A percentile compares a stretch with the other conserved stretches of the same genome.
Evolutionary conservation across 1,140 invertebrate species (phyloP).

Genomic region (Mactra quadrangularis): DNA sequence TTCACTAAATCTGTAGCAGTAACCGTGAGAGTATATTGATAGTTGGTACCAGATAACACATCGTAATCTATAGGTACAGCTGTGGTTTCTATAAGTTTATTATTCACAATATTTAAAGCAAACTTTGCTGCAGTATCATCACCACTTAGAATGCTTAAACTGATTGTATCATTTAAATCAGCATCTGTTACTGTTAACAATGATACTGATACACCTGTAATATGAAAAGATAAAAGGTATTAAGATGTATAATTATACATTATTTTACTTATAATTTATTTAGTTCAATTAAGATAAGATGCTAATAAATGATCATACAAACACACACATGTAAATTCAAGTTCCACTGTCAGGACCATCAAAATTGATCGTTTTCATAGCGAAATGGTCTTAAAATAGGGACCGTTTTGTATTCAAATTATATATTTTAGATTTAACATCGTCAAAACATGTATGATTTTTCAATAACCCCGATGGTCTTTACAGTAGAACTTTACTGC

Average conservation of each 20-base stretch:
- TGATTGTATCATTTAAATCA: slow-evolving; percentile 48
- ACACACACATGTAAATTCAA: background rate
- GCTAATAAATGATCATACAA: background rate
- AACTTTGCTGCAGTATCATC: slow-evolving; percentile 54
- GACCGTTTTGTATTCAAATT: background rate
- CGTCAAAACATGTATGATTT: too few relatives aligned
- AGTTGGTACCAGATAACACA: slow-evolving; percentile 21
- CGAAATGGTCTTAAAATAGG: too few relatives aligned
- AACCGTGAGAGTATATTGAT: slow-evolving; percentile 37
- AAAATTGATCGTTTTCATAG: too few relatives aligned
- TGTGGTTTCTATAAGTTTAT: slow-evolving; percentile 41
- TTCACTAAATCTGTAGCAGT: slow-evolving; percentile 33
- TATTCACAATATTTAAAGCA: background rate
- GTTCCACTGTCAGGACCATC: too few relatives aligned
- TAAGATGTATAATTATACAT: background rate
- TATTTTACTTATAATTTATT: background rate
- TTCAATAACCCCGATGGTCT: too few relatives aligned
- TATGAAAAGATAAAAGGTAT: background rate
- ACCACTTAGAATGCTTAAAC: slow-evolving; percentile 54
- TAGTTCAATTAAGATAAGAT: background rate
- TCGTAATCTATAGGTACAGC: slow-evolving; percentile 50
- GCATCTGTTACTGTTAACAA: slow-evolving; percentile 63
- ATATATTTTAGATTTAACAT: background rate
- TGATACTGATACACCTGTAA: slow-evolving; percentile 53
- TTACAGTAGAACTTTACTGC: too few relatives aligned